Conservation (phyloP, 2,797 vertebrate species). For the Sandelia bainsii region DNA sequence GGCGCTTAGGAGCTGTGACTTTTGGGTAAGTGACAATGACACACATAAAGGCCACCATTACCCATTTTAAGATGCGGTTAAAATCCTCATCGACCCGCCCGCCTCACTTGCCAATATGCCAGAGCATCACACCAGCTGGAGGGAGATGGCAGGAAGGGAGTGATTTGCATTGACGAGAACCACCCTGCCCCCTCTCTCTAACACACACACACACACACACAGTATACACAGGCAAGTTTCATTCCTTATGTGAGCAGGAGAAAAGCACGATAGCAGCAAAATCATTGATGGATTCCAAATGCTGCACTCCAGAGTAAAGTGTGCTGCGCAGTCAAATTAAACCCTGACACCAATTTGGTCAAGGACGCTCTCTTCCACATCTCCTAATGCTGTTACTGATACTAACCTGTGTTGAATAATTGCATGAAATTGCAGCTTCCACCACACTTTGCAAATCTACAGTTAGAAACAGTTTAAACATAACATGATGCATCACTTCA, state of each 20-base stretch:
- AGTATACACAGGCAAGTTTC: slow-evolving; percentile 31
- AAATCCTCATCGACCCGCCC: slow-evolving; percentile 83
- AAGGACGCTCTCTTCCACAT: slow-evolving; percentile 55
- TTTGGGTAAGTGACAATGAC: slow-evolving; percentile 87
- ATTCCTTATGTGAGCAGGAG: slow-evolving; percentile 32
- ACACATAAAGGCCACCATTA: slow-evolving; percentile 85
- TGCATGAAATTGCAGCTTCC: slow-evolving; percentile 61
- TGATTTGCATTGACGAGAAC: slow-evolving; percentile 76
- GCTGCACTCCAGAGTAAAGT: slow-evolving; percentile 54
- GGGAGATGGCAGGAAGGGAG: slow-evolving; percentile 64
- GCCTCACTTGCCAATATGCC: slow-evolving; percentile 80
- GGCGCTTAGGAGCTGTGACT: slow-evolving; percentile 81
- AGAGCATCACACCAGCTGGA: slow-evolving; percentile 72
- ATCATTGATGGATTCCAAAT: slow-evolving; percentile 55
- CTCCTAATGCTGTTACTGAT: slow-evolving; percentile 36
- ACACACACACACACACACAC: slow-evolving; percentile 28
- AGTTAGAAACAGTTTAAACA: slow-evolving; percentile 24
- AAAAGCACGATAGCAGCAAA: slow-evolving; percentile 27
- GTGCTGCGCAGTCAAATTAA: slow-evolving; percentile 67
- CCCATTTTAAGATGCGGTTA: slow-evolving; percentile 82
- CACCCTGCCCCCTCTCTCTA: slow-evolving; percentile 37
- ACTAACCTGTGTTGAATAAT: slow-evolving; percentile 60
- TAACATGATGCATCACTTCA: slow-evolving; percentile 7
- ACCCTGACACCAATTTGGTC: slow-evolving; percentile 69
- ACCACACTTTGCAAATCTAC: slow-evolving; percentile 20